Percentiles rank a stretch among this genome's conserved stretches.
Conservation (phyloP, 2,797 vertebrate genomes). For the Emydoidea blandingii region DNA sequence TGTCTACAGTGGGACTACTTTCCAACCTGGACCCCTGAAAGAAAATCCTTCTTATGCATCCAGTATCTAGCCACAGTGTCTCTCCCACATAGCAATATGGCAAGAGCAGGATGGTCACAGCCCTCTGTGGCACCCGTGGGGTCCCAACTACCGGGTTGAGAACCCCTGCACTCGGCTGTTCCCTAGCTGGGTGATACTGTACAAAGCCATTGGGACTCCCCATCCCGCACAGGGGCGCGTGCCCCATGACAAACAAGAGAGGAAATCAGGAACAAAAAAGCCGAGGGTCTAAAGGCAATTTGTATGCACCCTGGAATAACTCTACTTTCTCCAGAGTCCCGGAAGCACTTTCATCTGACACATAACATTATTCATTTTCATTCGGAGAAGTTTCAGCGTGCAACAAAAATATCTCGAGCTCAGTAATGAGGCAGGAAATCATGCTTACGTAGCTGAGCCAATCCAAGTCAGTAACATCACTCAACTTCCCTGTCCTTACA, state of each 20-base stretch:
- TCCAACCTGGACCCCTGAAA: background rate
- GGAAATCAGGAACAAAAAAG: constrained; percentile 2
- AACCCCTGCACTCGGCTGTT: background rate
- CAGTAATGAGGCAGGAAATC: constrained; percentile 74
- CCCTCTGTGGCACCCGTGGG: accelerated
- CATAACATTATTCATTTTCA: constrained; percentile 52
- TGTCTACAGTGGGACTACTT: background rate
- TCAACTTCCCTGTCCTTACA: constrained; percentile 56
- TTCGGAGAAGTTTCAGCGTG: constrained; percentile 52
- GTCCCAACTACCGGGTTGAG: background rate
- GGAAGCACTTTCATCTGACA: constrained; percentile 5
- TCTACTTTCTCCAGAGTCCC: constrained; percentile 16
- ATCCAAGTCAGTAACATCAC: constrained; percentile 41
- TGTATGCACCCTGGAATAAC: constrained; percentile 41
- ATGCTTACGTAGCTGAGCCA: constrained; percentile 61
- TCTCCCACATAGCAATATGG: background rate
- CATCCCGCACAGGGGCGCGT: accelerated
- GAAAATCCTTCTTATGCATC: background rate
- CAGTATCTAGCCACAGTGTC: background rate
- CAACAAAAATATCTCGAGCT: constrained; percentile 63
- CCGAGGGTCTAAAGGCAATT: constrained; percentile 18
- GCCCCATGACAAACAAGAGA: background rate
- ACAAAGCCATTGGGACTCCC: accelerated
- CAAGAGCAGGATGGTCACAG: background rate
- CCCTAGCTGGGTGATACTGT: background rate